phyloP scores from a whole-genome alignment of 2,113 vertebrate genomes.

The Zosterops hypoxanthus region DNA sequence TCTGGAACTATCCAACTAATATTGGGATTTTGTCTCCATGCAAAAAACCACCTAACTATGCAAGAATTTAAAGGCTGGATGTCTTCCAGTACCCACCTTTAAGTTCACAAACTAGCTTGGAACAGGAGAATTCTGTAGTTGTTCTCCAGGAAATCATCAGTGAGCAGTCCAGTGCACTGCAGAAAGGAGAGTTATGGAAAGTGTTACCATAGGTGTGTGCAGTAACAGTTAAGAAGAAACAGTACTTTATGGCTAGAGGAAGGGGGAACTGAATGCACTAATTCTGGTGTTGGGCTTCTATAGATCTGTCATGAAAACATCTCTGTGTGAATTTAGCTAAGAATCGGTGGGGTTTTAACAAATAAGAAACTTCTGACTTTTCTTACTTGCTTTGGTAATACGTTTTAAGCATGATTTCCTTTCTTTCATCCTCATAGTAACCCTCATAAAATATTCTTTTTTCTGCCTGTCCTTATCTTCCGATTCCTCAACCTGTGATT shows the following conservation, averaged over 20 bases:
- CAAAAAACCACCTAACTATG: neutral
- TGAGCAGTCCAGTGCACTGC: neutral
- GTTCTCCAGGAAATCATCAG: neutral
- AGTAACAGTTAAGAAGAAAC: neutral
- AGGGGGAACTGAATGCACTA: neutral
- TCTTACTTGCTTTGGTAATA: neutral
- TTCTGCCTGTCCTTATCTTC: constrained; percentile 16
- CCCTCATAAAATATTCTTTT: constrained; percentile 9
- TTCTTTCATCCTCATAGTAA: neutral
- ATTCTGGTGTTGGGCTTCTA: neutral
- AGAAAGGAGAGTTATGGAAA: neutral
- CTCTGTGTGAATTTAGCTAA: neutral
- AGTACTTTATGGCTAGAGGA: neutral
- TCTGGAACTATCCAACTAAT: neutral
- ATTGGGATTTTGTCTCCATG: neutral
- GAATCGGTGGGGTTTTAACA: neutral
- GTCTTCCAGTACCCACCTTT: neutral
- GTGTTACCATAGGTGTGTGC: neutral
- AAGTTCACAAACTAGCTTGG: neutral
- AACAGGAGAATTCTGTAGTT: neutral
- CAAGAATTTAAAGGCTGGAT: neutral
- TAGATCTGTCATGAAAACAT: neutral
- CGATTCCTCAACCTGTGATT: neutral
- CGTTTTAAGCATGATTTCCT: neutral
- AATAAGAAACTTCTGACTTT: neutral